Evolutionary conservation across 2,113 vertebrate species (phyloP), one percentile per base, ranked within the genome.

Genomic region (Cygnus buccinator): DNA sequence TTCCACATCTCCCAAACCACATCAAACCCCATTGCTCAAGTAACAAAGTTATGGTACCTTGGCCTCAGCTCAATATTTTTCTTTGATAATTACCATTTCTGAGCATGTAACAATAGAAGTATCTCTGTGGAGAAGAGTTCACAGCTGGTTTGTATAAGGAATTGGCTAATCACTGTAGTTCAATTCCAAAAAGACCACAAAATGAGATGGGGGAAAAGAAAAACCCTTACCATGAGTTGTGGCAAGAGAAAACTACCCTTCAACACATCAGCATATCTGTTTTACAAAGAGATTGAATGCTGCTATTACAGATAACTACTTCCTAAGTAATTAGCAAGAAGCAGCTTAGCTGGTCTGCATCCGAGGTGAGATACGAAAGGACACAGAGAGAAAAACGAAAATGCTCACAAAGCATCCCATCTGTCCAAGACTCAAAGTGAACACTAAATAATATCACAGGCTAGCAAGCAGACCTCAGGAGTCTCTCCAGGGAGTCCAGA

Each of bases 121-220:
- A 68, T 87, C 65, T 86, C 87, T 55, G 10, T 19, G 62, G 81
- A 95, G 74, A 82, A 46, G 44, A 80, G 84, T 65, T 93, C 89
- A 79, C 95, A 96, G 94, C 90, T 97, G 95, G 87, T 93, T 96
- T 39, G 4, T 79, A 55, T 90, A 95, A 95, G 61, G 16, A 58
- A 48, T 7, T 94, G 90, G 82, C 66, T 95, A 84, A 95, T 91
- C 62, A 37, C 10, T n/a, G 39, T 58, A 58, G 50, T 78, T 92
- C 78, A 58, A 15, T 79, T 93, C 50, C 39, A 19, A 84, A 94
- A 86, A 63, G 74, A 70, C 62, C 87, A 72, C 7, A 71, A 33
- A 90, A 71, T 31, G 43, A 79, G 74, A 55, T 43, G 66, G 54
- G 7, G 29, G 1, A 14, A 5, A 29, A 35, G 7, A 31, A 58